Percentiles rank a stretch among this genome's conserved stretches.
These are phyloP conservation scores for Erpobdella octoculata DNA, from an alignment of 2,888 invertebrate genomes.

Conservation along the genomic window DNA sequence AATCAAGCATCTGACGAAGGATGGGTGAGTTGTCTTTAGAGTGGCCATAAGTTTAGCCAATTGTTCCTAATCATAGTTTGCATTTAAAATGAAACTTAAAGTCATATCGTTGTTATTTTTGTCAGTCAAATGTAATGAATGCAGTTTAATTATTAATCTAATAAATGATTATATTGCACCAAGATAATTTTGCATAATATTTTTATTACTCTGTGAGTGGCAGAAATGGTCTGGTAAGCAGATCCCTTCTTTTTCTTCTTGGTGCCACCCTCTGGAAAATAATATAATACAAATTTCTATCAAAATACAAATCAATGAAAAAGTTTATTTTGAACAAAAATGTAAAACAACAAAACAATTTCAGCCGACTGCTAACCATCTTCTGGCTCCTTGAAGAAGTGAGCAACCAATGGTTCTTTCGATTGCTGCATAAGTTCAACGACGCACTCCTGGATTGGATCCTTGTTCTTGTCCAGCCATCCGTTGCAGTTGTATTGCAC, in stretches of 20 bases:
- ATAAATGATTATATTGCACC: neutral
- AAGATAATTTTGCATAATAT: neutral
- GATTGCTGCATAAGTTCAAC: constrained; percentile 90
- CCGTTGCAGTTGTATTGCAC: constrained; percentile 96
- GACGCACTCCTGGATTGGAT: constrained; percentile 98
- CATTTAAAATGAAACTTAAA: neutral
- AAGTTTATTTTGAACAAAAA: neutral
- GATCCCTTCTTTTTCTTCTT: constrained; percentile 92
- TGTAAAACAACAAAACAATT: neutral
- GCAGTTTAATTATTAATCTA: neutral
- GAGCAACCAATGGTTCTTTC: constrained; percentile 47
- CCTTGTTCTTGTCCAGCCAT: constrained; percentile 99
- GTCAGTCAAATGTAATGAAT: no score
- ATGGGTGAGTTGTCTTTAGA: constrained; percentile 82
- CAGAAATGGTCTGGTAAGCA: constrained; percentile 95
- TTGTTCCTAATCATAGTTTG: constrained; percentile 40
- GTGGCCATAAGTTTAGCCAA: constrained; percentile 96
- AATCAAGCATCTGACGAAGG: constrained; percentile 99
- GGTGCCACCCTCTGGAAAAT: constrained; percentile 48
- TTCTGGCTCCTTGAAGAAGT: constrained; percentile 42
- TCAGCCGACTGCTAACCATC: constrained; percentile 28
- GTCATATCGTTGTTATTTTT: no score
- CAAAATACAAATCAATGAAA: neutral
- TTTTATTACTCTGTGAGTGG: constrained; percentile 78
- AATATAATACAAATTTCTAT: neutral